A percentile compares a stretch with the other conserved stretches of the same genome.
These are phyloP conservation scores for Camarhynchus parvulus DNA, from an alignment of 2,113 vertebrate genomes.

Conservation along the genomic window DNA sequence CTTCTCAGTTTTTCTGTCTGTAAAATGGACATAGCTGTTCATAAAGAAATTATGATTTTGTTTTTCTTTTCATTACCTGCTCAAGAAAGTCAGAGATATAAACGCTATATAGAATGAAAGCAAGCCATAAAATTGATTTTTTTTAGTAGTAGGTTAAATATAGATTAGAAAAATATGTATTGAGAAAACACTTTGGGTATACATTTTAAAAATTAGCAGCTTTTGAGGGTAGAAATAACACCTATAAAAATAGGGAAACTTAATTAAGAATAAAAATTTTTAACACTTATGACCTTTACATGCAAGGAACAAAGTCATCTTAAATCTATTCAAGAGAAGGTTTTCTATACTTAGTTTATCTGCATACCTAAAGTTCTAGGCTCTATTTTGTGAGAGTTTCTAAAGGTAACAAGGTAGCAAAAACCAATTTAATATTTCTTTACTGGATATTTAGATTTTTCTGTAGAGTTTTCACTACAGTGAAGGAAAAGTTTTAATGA, in stretches of 20 bases:
- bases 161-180: background rate
- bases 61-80: background rate
- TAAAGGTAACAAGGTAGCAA: background rate
- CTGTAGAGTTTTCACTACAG: background rate
- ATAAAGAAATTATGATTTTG: background rate
- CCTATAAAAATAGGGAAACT: background rate
- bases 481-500: background rate
- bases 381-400: background rate
- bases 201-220: background rate
- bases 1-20: background rate
- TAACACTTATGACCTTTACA: background rate
- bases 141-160: background rate
- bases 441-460: background rate
- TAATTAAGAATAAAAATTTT: background rate
- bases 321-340: background rate
- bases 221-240: background rate
- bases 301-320: background rate
- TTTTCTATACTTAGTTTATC: background rate
- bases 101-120: background rate
- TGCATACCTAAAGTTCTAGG: accelerated
- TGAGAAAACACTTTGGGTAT: background rate
- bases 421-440: background rate
- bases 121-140: accelerated
- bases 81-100: background rate
- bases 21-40: background rate